Evolutionary conservation across 2,888 invertebrate species (phyloP).

Genomic region (Standfussiana lucernea): DNA sequence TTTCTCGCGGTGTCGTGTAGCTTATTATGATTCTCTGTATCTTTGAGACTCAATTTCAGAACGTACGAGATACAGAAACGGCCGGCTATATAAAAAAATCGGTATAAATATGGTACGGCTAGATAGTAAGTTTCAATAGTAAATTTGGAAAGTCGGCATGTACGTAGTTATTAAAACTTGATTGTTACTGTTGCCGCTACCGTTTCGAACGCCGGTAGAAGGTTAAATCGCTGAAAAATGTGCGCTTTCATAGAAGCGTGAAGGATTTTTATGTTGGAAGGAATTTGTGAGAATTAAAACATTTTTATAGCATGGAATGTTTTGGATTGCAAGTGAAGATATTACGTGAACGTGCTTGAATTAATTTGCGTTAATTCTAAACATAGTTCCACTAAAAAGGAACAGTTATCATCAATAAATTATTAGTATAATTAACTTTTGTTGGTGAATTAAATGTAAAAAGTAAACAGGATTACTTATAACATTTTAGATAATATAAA

Average conservation of each 20-base stretch:
- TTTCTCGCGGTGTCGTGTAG: slow-evolving; percentile 81
- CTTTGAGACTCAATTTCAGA: slow-evolving; percentile 40
- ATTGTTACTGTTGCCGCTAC: slow-evolving; percentile 62
- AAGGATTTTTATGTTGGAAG: slow-evolving; percentile 12
- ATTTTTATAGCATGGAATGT: slow-evolving; percentile 16
- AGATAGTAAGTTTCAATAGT: slow-evolving; percentile 3
- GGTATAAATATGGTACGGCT: slow-evolving; percentile 16
- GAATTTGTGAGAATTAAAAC: slow-evolving; percentile 2
- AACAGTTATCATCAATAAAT: slow-evolving; percentile 12
- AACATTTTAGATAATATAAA: not conserved
- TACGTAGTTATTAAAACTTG: slow-evolving; percentile 36
- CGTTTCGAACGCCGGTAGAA: slow-evolving; percentile 56
- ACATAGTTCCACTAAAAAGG: slow-evolving; percentile 6
- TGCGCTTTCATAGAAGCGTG: slow-evolving; percentile 42
- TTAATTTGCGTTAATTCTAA: slow-evolving; percentile 23
- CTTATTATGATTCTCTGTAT: slow-evolving; percentile 69
- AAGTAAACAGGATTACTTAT: not conserved
- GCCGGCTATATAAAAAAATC: slow-evolving; percentile 20
- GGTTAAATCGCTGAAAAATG: slow-evolving; percentile 53
- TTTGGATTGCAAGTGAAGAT: not conserved
- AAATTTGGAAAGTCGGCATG: slow-evolving; percentile 59
- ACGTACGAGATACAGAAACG: slow-evolving; percentile 3
- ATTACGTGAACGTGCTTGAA: slow-evolving; percentile 16
- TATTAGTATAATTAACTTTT: not conserved
- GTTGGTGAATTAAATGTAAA: not conserved